A percentile compares a stretch with the other conserved stretches of the same genome.
Evolutionary conservation across 2,888 invertebrate genomes (phyloP).

Genomic region (Euzetes globulus): DNA sequence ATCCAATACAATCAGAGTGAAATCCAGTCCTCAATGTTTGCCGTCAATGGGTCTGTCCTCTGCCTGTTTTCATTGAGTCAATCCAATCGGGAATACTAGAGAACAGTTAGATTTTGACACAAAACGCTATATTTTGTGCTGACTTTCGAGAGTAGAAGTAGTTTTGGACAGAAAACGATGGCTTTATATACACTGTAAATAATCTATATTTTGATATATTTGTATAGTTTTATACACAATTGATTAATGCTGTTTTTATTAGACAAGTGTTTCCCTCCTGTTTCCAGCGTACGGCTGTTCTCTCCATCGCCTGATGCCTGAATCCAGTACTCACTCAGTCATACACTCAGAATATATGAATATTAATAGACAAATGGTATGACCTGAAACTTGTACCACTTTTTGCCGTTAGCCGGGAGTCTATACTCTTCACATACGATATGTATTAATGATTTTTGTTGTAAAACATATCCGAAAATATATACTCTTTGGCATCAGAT

Average conservation of each 20-base stretch:
- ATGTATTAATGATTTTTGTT: too few relatives aligned
- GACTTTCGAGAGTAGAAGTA: background rate
- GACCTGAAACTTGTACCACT: background rate
- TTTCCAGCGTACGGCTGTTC: background rate
- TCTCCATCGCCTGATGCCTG: background rate
- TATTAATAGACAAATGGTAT: constrained; percentile 20
- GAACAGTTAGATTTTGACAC: background rate
- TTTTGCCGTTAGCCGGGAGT: background rate
- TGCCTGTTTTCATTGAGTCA: too few relatives aligned
- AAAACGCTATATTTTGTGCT: background rate
- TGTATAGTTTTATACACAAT: background rate
- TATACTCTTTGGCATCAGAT: background rate
- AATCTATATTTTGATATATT: background rate
- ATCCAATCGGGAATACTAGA: too few relatives aligned
- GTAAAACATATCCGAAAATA: background rate
- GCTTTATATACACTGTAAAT: background rate
- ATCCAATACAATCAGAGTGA: background rate
- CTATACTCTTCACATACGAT: too few relatives aligned
- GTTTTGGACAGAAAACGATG: background rate
- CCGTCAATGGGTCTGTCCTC: too few relatives aligned
- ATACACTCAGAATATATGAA: constrained; percentile 16
- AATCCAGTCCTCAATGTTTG: too few relatives aligned
- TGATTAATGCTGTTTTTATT: constrained; percentile 16
- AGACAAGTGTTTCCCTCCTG: constrained; percentile 8
- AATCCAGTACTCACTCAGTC: background rate